Percentiles rank a stretch among this genome's conserved stretches.
phyloP scores from a whole-genome alignment of 2,888 invertebrate genomes.

The Amblyjoppa proteus region DNA sequence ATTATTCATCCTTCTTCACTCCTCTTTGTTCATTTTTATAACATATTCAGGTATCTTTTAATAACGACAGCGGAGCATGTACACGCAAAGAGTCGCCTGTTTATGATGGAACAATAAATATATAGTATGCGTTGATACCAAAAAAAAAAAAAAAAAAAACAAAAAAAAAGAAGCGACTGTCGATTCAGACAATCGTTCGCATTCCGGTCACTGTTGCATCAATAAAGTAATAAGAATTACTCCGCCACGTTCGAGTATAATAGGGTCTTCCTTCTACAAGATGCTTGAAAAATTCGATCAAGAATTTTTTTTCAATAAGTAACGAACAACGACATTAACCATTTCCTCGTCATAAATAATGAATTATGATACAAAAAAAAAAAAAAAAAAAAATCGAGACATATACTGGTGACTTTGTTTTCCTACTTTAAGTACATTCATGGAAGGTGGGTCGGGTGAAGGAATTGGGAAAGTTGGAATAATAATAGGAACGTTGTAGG shows the following conservation, averaged over 20 bases:
- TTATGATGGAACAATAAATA: slow-evolving; percentile 25
- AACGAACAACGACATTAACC: slow-evolving; percentile 72
- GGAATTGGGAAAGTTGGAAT: neutral
- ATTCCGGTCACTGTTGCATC: slow-evolving; percentile 29
- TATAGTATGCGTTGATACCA: neutral
- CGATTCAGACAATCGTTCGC: slow-evolving; percentile 31
- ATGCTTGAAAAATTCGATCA: slow-evolving; percentile 62
- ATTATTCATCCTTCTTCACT: slow-evolving; percentile 32
- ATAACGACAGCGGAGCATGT: slow-evolving; percentile 60
- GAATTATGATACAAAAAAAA: slow-evolving; percentile 70
- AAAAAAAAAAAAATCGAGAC: slow-evolving; percentile 68
- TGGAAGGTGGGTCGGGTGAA: slow-evolving; percentile 57
- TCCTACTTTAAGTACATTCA: slow-evolving; percentile 74
- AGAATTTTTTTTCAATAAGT: slow-evolving; percentile 75
- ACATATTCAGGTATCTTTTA: slow-evolving; percentile 67
- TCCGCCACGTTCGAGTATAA: slow-evolving; percentile 55
- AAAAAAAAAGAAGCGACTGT: neutral
- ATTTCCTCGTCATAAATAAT: slow-evolving; percentile 74
- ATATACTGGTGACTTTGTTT: slow-evolving; percentile 69
- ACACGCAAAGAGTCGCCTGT: slow-evolving; percentile 3
- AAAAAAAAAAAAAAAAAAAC: slow-evolving; percentile 24
- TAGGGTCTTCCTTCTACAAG: slow-evolving; percentile 48
- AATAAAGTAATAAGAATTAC: slow-evolving; percentile 51
- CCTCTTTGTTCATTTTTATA: slow-evolving; percentile 44
- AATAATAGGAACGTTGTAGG: slow-evolving; percentile 19